phyloP scores from a whole-genome alignment of 1,140 invertebrate genomes.

The Penaeus indicus region DNA sequence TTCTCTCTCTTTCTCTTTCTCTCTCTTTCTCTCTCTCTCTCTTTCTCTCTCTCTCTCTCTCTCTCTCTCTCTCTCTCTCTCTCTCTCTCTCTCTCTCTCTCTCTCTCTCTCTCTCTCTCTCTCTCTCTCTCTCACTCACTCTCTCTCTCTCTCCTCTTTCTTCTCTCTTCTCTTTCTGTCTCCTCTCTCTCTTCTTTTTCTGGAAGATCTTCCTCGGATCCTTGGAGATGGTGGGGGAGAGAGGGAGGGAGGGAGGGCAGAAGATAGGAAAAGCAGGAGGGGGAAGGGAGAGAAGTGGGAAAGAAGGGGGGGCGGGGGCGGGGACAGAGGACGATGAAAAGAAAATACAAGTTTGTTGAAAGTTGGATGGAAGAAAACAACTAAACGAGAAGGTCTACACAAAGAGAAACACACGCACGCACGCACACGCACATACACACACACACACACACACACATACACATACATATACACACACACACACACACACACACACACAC shows the following conservation, averaged over 20 bases:
- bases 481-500: too few species aligned
- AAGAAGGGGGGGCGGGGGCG: neutral
- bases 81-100: slow-evolving; percentile 21
- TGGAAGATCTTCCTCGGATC: too few species aligned
- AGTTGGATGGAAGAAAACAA: too few species aligned
- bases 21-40: too few species aligned
- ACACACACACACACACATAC: too few species aligned
- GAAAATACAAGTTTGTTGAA: too few species aligned
- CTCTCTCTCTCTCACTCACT: neutral
- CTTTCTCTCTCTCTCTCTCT: neutral
- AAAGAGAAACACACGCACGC: too few species aligned
- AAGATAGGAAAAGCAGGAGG: neutral
- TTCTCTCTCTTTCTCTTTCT: too few species aligned
- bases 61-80: neutral
- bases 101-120: neutral
- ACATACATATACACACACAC: too few species aligned
- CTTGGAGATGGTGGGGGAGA: neutral
- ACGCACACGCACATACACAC: too few species aligned
- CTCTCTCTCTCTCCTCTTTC: neutral
- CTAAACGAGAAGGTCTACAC: too few species aligned
- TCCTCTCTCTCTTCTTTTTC: too few species aligned
- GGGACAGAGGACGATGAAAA: neutral
- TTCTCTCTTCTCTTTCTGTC: neutral
- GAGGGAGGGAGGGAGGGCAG: neutral
- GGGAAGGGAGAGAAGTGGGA: neutral